phyloP scores from a whole-genome alignment of 2,888 invertebrate genomes.

The Netelia inedita region DNA sequence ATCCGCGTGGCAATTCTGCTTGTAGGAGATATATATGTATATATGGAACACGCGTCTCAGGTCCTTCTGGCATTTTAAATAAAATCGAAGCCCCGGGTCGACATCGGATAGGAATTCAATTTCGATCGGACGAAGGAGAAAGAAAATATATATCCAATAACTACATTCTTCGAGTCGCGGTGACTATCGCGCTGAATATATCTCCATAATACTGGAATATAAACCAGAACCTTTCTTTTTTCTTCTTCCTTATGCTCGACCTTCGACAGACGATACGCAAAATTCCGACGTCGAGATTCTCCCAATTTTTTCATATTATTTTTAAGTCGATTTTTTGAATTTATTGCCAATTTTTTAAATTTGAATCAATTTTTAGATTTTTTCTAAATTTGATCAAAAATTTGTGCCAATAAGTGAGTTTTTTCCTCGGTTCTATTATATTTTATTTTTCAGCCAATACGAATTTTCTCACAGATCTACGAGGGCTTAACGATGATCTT shows the following conservation, averaged over 20 bases:
- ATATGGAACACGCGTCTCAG: constrained; percentile 33
- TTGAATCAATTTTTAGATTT: too few relatives aligned
- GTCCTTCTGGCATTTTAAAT: constrained; percentile 77
- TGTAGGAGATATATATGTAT: constrained; percentile 9
- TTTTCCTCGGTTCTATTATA: background rate
- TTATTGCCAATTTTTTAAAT: background rate
- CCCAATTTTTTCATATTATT: background rate
- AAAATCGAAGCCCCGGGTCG: constrained; percentile 75
- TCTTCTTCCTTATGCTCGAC: background rate
- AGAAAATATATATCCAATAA: constrained; percentile 80
- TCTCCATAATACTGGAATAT: constrained; percentile 75
- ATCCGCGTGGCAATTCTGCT: constrained; percentile 46
- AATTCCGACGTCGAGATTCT: constrained; percentile 44
- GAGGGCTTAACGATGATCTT: constrained; percentile 20
- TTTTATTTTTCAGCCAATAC: background rate
- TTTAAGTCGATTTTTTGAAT: background rate
- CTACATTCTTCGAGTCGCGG: constrained; percentile 78
- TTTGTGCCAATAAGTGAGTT: too few relatives aligned
- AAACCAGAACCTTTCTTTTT: constrained; percentile 39
- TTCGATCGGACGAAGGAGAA: constrained; percentile 76
- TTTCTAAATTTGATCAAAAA: too few relatives aligned
- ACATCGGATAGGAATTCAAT: constrained; percentile 81
- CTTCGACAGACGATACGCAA: background rate
- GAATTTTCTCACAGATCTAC: constrained; percentile 7
- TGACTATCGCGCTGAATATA: constrained; percentile 71